Percentiles rank a stretch among this genome's conserved stretches.
phyloP scores from a whole-genome alignment of 2,797 vertebrate genomes.

The Urosaurus nigricauda region DNA sequence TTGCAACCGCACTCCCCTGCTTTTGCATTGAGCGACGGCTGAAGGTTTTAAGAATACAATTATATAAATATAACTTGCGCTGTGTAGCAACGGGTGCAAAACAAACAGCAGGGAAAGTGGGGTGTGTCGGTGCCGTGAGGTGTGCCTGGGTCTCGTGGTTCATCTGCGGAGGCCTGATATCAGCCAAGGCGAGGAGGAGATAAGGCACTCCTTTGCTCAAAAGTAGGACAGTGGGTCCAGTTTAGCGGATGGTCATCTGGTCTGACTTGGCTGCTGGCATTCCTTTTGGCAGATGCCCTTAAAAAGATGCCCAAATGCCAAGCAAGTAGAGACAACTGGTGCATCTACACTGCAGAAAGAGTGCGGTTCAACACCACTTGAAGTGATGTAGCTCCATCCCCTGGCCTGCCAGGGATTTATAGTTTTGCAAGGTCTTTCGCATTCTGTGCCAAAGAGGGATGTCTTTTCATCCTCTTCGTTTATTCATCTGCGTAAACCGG shows the following conservation, averaged over 20 bases:
- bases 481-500: too few species aligned
- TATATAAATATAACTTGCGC: not conserved
- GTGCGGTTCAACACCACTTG: too few species aligned
- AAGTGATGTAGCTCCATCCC: too few species aligned
- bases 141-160: not conserved
- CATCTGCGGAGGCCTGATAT: not conserved
- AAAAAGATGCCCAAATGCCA: not conserved
- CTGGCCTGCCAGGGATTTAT: too few species aligned
- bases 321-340: not conserved
- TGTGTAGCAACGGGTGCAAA: conserved; percentile 1
- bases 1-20: not conserved
- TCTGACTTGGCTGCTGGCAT: too few species aligned
- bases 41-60: not conserved
- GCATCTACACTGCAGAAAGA: too few species aligned
- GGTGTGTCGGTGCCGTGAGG: not conserved
- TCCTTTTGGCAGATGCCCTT: not conserved
- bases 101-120: not conserved
- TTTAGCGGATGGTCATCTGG: not conserved
- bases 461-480: too few species aligned
- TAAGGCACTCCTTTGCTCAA: not conserved
- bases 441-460: too few species aligned
- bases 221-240: not conserved
- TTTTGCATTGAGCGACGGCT: not conserved
- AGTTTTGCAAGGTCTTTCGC: too few species aligned
- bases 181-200: not conserved